These are phyloP conservation scores for Callipepla californica DNA, from an alignment of 2,113 vertebrate genomes.

Conservation along the genomic window DNA sequence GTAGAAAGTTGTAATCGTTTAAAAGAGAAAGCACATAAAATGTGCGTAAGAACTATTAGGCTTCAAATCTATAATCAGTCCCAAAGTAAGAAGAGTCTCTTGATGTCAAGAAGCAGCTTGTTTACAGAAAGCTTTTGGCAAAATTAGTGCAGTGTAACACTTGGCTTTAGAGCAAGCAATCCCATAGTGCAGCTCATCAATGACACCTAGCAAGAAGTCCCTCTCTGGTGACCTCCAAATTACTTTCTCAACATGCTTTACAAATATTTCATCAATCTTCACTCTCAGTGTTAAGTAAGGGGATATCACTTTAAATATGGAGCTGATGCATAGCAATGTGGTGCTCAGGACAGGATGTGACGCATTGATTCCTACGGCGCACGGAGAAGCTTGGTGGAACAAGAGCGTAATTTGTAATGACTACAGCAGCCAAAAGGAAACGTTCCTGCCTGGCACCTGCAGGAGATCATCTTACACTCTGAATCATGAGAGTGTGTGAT, in stretches of 20 bases:
- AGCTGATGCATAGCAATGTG: fast-evolving
- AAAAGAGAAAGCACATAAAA: slow-evolving; percentile 15
- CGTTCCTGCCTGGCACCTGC: not conserved
- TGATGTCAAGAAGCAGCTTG: slow-evolving; percentile 31
- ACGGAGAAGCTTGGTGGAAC: fast-evolving
- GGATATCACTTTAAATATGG: not conserved
- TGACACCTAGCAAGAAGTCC: not conserved
- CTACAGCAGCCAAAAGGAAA: not conserved
- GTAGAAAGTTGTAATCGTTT: not conserved
- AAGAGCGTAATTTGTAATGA: not conserved
- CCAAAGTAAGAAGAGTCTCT: slow-evolving; percentile 15
- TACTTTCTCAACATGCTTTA: not conserved
- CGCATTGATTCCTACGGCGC: fast-evolving
- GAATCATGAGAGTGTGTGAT: not conserved
- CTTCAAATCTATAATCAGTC: slow-evolving; percentile 4
- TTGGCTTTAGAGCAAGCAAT: slow-evolving; percentile 15
- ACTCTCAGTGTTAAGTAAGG: not conserved
- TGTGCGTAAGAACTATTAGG: not conserved
- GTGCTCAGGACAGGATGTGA: not conserved
- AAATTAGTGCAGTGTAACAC: not conserved
- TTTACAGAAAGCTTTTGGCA: slow-evolving; percentile 17
- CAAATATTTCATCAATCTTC: not conserved
- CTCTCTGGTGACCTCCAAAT: not conserved
- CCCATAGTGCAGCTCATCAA: slow-evolving; percentile 5
- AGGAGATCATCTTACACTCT: not conserved